Percentiles rank a stretch among this genome's conserved stretches.
Conservation (phyloP, 2,888 invertebrate genomes). For the Amorpha juglandis region DNA sequence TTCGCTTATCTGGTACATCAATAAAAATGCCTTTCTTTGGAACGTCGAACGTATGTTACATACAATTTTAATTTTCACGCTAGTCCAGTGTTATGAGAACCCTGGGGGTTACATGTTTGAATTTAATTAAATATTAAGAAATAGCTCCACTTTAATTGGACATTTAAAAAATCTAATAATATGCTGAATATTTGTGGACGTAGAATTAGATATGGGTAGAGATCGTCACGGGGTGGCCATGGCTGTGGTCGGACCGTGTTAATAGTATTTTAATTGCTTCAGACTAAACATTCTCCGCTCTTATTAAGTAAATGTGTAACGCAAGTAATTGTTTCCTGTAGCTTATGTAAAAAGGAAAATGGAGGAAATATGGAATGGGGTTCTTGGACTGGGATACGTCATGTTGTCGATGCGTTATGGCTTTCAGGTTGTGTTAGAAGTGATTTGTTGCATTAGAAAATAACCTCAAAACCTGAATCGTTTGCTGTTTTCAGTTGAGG, state of each 20-base stretch:
- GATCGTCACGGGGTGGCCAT: slow-evolving; percentile 74
- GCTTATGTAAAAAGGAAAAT: neutral
- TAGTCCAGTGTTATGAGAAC: slow-evolving; percentile 49
- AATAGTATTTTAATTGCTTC: slow-evolving; percentile 73
- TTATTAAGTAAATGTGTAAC: slow-evolving; percentile 32
- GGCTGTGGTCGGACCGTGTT: slow-evolving; percentile 52
- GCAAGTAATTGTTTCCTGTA: slow-evolving; percentile 22
- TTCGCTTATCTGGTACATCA: slow-evolving; percentile 72
- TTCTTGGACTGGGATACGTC: neutral
- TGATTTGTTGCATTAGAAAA: no score
- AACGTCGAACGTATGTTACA: slow-evolving; percentile 64
- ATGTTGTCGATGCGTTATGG: no score
- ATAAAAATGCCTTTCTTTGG: slow-evolving; percentile 73
- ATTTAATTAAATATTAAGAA: neutral
- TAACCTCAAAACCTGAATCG: no score
- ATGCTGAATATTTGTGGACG: slow-evolving; percentile 56
- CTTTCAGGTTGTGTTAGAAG: no score
- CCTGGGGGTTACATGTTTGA: slow-evolving; percentile 15
- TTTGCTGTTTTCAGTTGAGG: no score
- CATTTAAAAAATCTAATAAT: slow-evolving; percentile 45
- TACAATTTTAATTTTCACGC: slow-evolving; percentile 72
- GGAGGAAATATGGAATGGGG: neutral
- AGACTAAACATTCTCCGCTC: slow-evolving; percentile 66
- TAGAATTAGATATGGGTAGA: slow-evolving; percentile 66
- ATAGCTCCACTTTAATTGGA: slow-evolving; percentile 38